Evolutionary conservation across 2,797 vertebrate genomes (phyloP).

Genomic region (Dermochelys coriacea): DNA sequence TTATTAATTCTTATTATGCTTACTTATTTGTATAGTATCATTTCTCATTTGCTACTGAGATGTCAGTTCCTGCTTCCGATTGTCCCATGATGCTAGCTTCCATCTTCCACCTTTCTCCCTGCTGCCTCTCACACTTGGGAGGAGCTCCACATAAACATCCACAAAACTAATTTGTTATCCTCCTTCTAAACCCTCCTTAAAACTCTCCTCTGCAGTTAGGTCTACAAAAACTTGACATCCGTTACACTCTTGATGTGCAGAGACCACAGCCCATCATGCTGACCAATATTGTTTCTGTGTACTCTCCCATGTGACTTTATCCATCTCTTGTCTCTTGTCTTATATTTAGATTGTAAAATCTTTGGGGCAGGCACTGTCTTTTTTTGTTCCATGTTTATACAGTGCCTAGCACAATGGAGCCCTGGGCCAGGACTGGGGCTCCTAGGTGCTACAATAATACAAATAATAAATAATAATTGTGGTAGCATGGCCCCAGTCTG

Average conservation of each 20-base stretch:
- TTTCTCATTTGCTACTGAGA: not conserved
- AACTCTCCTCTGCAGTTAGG: not conserved
- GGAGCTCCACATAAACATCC: not conserved
- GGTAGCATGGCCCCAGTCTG: not conserved
- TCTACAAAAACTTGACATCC: not conserved
- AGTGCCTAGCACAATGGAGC: not conserved
- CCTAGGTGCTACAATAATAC: not conserved
- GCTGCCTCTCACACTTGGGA: not conserved
- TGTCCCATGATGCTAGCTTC: not conserved
- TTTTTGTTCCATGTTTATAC: not conserved
- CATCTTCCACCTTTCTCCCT: not conserved
- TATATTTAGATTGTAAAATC: not conserved
- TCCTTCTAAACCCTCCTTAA: not conserved
- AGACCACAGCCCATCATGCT: not conserved
- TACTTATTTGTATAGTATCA: slow-evolving; percentile 53
- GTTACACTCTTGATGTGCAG: not conserved
- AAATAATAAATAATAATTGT: not conserved
- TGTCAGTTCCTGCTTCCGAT: not conserved
- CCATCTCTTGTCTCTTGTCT: not conserved
- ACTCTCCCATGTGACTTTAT: not conserved
- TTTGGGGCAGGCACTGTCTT: not conserved
- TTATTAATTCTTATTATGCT: slow-evolving; percentile 67
- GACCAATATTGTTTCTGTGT: not conserved
- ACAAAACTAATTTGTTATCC: not conserved
- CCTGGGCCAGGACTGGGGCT: not conserved